Evolutionary conservation across 2,113 vertebrate species (phyloP).

Genomic region (Ptilonorhynchus violaceus): DNA sequence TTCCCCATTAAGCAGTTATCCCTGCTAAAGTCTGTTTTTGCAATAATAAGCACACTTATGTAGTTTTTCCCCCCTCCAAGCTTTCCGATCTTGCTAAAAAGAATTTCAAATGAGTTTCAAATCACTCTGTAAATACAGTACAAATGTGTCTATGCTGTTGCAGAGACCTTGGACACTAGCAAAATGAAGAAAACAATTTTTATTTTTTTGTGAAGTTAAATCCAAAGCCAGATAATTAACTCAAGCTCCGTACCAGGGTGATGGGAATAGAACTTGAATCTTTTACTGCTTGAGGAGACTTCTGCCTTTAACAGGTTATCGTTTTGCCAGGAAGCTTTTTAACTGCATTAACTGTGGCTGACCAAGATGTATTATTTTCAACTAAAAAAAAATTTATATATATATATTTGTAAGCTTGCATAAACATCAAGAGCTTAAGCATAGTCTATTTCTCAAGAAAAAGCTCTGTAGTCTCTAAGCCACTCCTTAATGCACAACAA

Average conservation of each 20-base stretch:
- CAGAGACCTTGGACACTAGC: not conserved
- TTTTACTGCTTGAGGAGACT: not conserved
- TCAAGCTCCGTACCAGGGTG: not conserved
- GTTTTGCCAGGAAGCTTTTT: not conserved
- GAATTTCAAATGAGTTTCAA: not conserved
- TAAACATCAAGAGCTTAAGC: not conserved
- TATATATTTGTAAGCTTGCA: not conserved
- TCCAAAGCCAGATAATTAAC: not conserved
- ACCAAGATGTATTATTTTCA: not conserved
- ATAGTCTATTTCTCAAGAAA: not conserved
- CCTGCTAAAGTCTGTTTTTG: not conserved
- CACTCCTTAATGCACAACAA: not conserved
- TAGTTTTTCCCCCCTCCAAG: not conserved
- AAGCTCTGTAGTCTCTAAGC: not conserved
- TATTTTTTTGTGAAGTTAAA: not conserved
- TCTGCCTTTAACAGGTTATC: not conserved
- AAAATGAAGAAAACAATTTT: not conserved
- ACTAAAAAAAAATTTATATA: not conserved
- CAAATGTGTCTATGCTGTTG: not conserved
- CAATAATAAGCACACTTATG: not conserved
- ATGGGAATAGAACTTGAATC: not conserved
- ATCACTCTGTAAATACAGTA: not conserved
- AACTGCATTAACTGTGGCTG: not conserved
- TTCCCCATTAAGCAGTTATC: not conserved
- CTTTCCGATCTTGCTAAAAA: not conserved